Base-by-base conservation (phyloP, 1,140 invertebrate genomes). In the Penaeus japonicus region DNA sequence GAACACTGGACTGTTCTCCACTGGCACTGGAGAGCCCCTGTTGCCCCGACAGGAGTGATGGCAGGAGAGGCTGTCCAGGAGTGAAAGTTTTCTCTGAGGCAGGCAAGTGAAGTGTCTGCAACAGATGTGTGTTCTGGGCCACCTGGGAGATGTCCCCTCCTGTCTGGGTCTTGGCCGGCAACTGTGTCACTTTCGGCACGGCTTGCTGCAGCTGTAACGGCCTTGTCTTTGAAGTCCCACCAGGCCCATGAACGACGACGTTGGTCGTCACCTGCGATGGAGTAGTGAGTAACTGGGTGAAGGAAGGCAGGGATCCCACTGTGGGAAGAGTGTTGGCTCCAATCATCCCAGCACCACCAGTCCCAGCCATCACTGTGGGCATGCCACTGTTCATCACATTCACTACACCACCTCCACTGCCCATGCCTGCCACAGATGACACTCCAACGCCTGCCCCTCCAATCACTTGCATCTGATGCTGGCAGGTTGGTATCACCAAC, bases 31-130 rank as follows among this genome's bases (percentile, higher is more conserved):
- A n/a, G 75, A 30, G 27, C 59, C 80, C 18, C 77, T 84, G 82
- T 22, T 75, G 82, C 47, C 87, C 87, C 32, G 87, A 79, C 27
- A 84, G 22, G 55, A 89, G 59, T 27, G 87, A 84, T 78, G 87
- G 79, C 3, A 89, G 47, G 22, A 81, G 20, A 32, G 83, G 75
- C 35, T 77, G 87, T 59, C 87, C 82, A 18, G 57, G 20, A 24
- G 55, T 27, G 20, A 39, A 30, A 55, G 55, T 70, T 55, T 85
- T 85, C 22, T 89, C 87, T 65, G 87, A 65, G 39, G 82, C 27
- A 89, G 87, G 87, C 27, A 84, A 78, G 75, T 89, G 87, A 24
- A 89, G 62, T n/a, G 87, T 39, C 83, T 89, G 87, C 24, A 89
- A 70, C 57, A 89, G 75, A 55, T 89, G 87, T 47, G 87, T 89